phyloP scores from a whole-genome alignment of 2,797 vertebrate genomes.

The Sarcophilus harrisii region DNA sequence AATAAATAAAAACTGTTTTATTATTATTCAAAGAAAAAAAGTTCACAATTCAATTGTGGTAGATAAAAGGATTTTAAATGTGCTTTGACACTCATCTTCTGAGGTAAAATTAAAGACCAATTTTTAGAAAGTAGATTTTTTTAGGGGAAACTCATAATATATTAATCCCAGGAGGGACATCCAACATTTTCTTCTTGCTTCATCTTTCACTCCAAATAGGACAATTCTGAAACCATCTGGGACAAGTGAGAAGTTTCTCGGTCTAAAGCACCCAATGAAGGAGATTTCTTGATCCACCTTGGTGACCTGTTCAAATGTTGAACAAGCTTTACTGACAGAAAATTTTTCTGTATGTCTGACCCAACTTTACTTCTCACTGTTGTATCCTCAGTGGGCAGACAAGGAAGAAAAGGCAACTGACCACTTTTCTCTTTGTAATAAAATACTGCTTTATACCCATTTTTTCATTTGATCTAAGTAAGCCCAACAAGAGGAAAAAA shows the following conservation, averaged over 20 bases:
- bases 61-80: background rate
- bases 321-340: background rate
- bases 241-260: background rate
- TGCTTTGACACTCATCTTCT: background rate
- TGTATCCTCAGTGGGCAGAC: background rate
- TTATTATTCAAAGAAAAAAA: background rate
- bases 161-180: background rate
- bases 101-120: background rate
- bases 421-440: background rate
- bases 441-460: background rate
- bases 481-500: background rate
- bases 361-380: background rate
- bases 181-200: background rate
- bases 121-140: background rate
- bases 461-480: slow-evolving; percentile 1
- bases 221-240: background rate
- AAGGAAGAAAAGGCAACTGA: background rate
- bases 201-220: background rate
- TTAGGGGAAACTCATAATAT: background rate
- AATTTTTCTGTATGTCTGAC: background rate
- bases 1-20: background rate
- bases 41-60: background rate
- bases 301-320: background rate
- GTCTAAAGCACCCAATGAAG: background rate
- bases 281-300: background rate